These are phyloP conservation scores for Saimiri boliviensis DNA, from an alignment of 2,113 vertebrate species.

Conservation along the genomic window DNA sequence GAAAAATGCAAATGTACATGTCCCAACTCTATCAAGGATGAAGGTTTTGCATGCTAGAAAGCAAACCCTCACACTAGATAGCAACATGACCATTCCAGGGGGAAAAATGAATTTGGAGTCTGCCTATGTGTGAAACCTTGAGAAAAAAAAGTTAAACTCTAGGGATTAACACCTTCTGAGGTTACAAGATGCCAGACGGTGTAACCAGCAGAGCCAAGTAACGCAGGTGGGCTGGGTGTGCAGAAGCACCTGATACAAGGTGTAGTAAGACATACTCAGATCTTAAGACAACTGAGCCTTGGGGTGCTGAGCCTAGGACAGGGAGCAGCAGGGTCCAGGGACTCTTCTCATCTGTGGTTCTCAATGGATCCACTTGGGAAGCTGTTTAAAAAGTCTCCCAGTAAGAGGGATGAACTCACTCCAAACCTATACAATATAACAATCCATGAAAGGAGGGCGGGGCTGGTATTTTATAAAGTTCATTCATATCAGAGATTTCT, in stretches of 20 bases:
- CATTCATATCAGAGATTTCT: not conserved
- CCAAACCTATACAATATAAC: not conserved
- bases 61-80: not conserved
- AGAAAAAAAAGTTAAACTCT: not conserved
- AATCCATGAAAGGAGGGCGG: not conserved
- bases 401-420: not conserved
- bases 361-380: not conserved
- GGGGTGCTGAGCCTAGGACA: too few species aligned
- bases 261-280: not conserved
- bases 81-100: not conserved
- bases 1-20: not conserved
- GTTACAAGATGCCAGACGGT: not conserved
- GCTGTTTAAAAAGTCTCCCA: not conserved
- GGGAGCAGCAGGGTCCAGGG: not conserved
- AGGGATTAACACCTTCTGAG: not conserved
- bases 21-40: not conserved
- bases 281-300: not conserved
- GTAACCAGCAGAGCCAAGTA: not conserved
- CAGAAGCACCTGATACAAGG: not conserved
- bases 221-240: not conserved
- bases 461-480: not conserved
- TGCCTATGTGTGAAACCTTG: not conserved
- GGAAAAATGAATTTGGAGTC: not conserved
- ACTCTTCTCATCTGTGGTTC: not conserved
- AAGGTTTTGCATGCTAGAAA: not conserved